These are phyloP conservation scores for Aurelia sp. DNA, from an alignment of 30 jellyfish, hydroid and myxozoan genomes.

Conservation along the genomic window DNA sequence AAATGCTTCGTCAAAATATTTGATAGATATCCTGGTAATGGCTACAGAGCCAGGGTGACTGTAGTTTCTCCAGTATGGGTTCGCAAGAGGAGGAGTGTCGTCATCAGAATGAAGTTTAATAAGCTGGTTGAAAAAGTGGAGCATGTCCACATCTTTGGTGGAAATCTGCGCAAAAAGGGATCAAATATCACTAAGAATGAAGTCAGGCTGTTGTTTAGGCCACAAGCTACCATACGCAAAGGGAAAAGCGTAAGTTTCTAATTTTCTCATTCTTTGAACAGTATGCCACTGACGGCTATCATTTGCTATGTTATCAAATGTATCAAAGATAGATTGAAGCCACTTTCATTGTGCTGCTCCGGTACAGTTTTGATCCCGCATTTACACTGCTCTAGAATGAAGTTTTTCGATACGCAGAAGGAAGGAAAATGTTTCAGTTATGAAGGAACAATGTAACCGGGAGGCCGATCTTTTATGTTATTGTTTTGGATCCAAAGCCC, in stretches of 20 bases:
- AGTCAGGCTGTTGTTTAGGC: constrained; percentile 12
- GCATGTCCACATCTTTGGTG: constrained; percentile 27
- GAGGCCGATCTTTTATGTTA: no score
- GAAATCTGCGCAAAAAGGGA: constrained; percentile 1
- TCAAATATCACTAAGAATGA: neutral
- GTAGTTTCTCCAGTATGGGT: constrained; percentile 20
- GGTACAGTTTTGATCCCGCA: no score
- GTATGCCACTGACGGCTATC: no score
- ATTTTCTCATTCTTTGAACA: no score
- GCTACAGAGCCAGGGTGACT: constrained; percentile 23
- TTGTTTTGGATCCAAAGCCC: no score
- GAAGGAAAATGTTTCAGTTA: no score
- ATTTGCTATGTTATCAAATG: no score
- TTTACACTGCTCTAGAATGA: no score
- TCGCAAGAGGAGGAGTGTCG: neutral
- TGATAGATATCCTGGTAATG: constrained; percentile 18
- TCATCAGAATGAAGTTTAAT: constrained; percentile 3
- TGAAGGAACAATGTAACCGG: no score
- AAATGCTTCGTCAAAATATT: neutral
- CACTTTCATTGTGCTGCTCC: no score
- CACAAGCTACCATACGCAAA: constrained; percentile 14
- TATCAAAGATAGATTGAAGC: no score
- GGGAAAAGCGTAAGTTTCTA: constrained; percentile 15
- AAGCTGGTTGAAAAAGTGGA: neutral
- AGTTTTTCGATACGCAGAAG: no score